Evolutionary conservation across 2,797 vertebrate species (phyloP).

Genomic region (Phoebastria nigripes): DNA sequence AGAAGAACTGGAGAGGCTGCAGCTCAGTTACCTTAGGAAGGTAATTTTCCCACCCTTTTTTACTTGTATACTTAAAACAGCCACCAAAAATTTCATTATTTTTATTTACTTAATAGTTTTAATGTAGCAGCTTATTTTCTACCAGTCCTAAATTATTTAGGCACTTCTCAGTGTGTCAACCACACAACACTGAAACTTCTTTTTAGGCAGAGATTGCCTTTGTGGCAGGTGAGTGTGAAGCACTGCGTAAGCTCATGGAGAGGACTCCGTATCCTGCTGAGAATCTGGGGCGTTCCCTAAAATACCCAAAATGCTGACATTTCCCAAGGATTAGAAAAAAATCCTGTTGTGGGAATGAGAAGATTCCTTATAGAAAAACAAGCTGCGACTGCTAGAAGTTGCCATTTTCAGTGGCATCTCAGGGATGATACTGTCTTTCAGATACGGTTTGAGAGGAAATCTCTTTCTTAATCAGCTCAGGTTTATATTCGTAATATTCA

Average conservation of each 20-base stretch:
- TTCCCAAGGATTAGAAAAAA: background rate
- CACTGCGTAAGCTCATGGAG: background rate
- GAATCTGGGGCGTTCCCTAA: background rate
- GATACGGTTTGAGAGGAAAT: background rate
- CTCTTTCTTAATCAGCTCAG: background rate
- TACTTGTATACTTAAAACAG: background rate
- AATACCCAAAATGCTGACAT: background rate
- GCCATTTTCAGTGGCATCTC: background rate
- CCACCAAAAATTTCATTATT: accelerated
- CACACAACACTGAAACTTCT: background rate
- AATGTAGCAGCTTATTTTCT: background rate
- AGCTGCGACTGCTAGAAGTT: background rate
- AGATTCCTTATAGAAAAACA: background rate
- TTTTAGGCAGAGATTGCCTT: background rate
- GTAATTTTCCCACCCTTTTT: background rate
- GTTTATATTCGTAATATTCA: background rate
- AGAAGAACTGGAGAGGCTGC: background rate
- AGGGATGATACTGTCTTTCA: background rate
- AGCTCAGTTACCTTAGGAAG: background rate
- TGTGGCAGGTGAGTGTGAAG: background rate
- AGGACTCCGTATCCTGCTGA: background rate
- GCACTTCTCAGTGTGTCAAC: background rate
- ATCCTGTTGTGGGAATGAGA: background rate
- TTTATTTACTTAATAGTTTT: background rate
- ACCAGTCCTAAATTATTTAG: background rate